These are phyloP conservation scores for Macquaria ambigua DNA, from an alignment of 2,113 vertebrate genomes.

Conservation along the genomic window DNA sequence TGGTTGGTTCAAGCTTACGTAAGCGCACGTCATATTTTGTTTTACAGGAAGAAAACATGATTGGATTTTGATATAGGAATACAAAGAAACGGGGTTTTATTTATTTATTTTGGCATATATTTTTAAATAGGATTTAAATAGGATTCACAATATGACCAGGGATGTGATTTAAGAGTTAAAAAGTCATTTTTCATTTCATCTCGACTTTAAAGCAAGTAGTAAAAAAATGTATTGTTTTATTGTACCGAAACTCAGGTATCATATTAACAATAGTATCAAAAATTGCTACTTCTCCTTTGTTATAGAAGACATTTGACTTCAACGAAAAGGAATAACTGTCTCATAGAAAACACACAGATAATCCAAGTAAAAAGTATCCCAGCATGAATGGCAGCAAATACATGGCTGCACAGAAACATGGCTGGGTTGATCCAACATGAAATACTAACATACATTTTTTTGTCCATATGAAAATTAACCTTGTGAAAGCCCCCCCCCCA, in stretches of 20 bases:
- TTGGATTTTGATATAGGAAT: too few relatives aligned
- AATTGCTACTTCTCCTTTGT: too few relatives aligned
- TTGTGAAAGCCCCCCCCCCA: neutral
- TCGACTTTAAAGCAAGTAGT: neutral
- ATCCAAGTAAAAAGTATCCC: neutral
- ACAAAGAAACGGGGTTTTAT: too few relatives aligned
- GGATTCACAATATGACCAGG: too few relatives aligned
- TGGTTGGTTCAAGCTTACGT: too few relatives aligned
- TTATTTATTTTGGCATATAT: too few relatives aligned
- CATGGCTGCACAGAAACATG: constrained; percentile 6
- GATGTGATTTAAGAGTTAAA: too few relatives aligned
- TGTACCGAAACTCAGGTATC: neutral
- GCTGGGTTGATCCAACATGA: neutral
- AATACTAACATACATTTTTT: constrained; percentile 10
- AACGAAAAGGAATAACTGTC: neutral
- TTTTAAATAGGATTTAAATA: too few relatives aligned
- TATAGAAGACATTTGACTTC: neutral
- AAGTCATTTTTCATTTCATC: too few relatives aligned
- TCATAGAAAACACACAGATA: neutral
- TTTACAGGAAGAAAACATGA: too few relatives aligned
- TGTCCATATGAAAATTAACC: constrained; percentile 16
- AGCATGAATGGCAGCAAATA: neutral
- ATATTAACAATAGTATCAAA: neutral
- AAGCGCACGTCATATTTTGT: too few relatives aligned
- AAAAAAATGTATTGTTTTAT: neutral